These are phyloP conservation scores for Pygmarrhopalites habei DNA, from an alignment of 1,140 invertebrate species.

Conservation along the genomic window DNA sequence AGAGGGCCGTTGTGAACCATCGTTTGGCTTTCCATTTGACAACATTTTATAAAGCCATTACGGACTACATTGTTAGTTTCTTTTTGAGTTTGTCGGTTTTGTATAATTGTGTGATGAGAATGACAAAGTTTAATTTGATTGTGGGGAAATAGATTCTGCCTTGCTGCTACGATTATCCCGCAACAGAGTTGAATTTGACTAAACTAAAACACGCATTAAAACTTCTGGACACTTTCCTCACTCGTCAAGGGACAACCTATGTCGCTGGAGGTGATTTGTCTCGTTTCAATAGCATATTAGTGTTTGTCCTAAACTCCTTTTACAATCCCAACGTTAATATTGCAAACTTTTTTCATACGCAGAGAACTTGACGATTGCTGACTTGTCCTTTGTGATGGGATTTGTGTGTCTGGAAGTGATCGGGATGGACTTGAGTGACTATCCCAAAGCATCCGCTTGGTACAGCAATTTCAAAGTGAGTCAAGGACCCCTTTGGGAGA, in stretches of 20 bases:
- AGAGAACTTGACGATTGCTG: constrained; percentile 63
- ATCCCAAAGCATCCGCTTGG: constrained; percentile 42
- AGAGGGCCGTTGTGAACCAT: constrained; percentile 64
- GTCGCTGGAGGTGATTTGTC: constrained; percentile 51
- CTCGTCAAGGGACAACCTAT: constrained; percentile 53
- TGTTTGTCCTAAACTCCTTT: constrained; percentile 13
- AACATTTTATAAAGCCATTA: constrained; percentile 63
- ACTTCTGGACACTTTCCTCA: constrained; percentile 60
- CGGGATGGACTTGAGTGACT: constrained; percentile 52
- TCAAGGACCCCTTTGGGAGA: constrained; percentile 28
- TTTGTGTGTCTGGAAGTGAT: constrained; percentile 65
- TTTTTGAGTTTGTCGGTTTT: too few species aligned
- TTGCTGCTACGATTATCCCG: constrained; percentile 63
- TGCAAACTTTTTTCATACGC: constrained; percentile 11
- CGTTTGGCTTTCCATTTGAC: constrained; percentile 66
- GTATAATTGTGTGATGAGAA: too few species aligned
- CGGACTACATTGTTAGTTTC: constrained; percentile 56
- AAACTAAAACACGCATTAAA: constrained; percentile 58
- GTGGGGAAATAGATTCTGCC: constrained; percentile 56
- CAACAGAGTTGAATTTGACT: constrained; percentile 56
- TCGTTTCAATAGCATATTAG: not conserved
- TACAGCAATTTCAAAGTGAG: constrained; percentile 29
- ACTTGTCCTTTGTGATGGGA: constrained; percentile 60
- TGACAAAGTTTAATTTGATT: too few species aligned
- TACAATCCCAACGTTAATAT: not conserved